These are phyloP conservation scores for Dryoscopus gambensis DNA, from an alignment of 2,113 vertebrate species.

Conservation along the genomic window DNA sequence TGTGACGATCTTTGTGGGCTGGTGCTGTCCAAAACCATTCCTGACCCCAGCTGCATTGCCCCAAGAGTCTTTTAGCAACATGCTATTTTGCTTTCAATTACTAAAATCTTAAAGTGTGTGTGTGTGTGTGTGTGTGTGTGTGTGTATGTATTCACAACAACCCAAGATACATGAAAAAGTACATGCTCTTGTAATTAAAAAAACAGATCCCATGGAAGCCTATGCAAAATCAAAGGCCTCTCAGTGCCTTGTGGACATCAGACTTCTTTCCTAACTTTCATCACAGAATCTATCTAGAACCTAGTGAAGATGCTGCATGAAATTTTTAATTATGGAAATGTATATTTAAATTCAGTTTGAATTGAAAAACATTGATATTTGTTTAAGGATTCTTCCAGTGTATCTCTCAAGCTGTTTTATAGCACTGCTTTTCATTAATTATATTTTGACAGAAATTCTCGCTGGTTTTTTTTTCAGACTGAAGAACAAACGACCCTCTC, in stretches of 20 bases:
- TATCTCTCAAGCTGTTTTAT: background rate
- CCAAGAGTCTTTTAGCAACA: background rate
- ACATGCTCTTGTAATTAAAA: background rate
- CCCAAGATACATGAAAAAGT: background rate
- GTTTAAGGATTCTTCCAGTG: background rate
- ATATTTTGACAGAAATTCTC: conserved; percentile 52
- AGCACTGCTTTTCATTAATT: conserved; percentile 3
- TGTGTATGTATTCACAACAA: background rate
- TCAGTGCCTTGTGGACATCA: background rate
- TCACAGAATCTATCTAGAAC: background rate
- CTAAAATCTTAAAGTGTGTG: background rate
- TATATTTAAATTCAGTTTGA: background rate
- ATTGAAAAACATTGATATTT: background rate
- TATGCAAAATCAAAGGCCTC: background rate
- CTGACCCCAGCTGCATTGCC: background rate
- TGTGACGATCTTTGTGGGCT: background rate
- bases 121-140: background rate
- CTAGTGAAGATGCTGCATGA: background rate
- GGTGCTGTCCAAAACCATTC: background rate
- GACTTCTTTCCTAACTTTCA: background rate
- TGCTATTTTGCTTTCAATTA: background rate
- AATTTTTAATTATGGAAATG: background rate
- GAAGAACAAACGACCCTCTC: conserved; percentile 59
- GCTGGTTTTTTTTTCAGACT: conserved; percentile 39
- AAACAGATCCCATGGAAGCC: background rate